Base-by-base conservation (phyloP, 2,797 vertebrate genomes). In the Rostrhamus sociabilis region DNA sequence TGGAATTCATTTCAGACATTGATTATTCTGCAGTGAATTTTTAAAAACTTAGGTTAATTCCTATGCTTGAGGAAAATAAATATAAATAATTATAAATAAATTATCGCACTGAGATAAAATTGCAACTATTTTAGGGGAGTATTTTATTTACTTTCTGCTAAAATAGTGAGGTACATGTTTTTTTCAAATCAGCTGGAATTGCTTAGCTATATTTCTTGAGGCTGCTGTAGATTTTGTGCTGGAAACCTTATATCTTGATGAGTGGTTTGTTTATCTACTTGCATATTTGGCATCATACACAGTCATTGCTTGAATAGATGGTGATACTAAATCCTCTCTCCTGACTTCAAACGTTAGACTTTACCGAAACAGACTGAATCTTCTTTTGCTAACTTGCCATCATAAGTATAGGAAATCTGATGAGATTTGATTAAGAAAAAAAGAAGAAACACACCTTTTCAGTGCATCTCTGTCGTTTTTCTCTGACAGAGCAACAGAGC, bases 261-360 rank as follows among this genome's bases (percentile, higher is more conserved):
- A 90, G 90, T 56, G 75, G 27, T 82, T 93, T 95, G 71, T 87
- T 86, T 93, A 92, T 81, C 52, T 94, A 12, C 82, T 90, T 96
- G 47, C 43, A 59, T 92, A 90, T 93, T 76, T 95, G 72, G 43
- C 79, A 88, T 79, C 59, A 72, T 62, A 53, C 3, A 12, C 7
- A 67, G 56, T n/a, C 78, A 89, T 86, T 76, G 34, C 59, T 89
- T 86, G 86, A 92, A 83, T 90, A 80, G 47, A 77, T 69, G 21
- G 25, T 34, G 27, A 43, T 48, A 50, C 13, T 94, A 94, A 88
- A 86, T 74, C 52, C 27, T 77, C 27, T 67, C n/a, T 83, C 56
- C n/a, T 47, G 55, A 34, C 42, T 83, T 91, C 47, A 82, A 82
- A 73, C 0, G 0, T 73, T 73, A 55, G 12, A 43, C 27, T 62